Base-by-base conservation (phyloP, 2,797 vertebrate species). In the Cossypha polioptera region DNA sequence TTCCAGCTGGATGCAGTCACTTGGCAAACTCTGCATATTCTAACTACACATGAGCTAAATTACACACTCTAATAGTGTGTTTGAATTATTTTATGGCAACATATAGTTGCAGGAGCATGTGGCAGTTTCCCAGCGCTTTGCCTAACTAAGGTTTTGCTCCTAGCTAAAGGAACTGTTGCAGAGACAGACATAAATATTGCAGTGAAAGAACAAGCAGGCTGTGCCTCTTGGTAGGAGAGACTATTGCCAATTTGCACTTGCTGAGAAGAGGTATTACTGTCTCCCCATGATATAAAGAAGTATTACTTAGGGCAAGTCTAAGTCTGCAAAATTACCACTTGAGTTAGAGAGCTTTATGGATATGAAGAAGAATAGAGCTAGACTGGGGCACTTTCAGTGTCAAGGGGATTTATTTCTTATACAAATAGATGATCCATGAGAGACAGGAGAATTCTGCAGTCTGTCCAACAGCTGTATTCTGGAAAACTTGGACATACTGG, bases 1-100 rank as follows among this genome's bases (percentile, higher is more conserved):
- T 98, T 97, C 97, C 96, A 97, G 96, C 93, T 98, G 92, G 88
- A 88, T 91, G 69, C 69, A 97, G 94, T 75, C 73, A 90, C 90
- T 97, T 97, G 95, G 97, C 92, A 97, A 97, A 97, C 96, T 51
- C 68, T 83, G 59, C 86, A 92, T 91, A 94, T 93, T 97, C 88
- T 91, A 94, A 96, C 90, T 96, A 96, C 80, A 88, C 91, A 66
- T 87, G 92, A 97, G 96, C 91, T 97, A 96, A 97, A 97, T 97
- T 96, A 97, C 91, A 93, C 88, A 97, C 90, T 95, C 94, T 96
- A 96, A 97, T 92, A 96, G 86, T 47, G 67, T 96, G 79, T 96
- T 97, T 95, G 96, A 97, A 92, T 96, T 95, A 94, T 96, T 97
- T 96, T 91, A 94, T 90, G 87, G 85, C 75, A 85, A 94, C 69